phyloP scores from a whole-genome alignment of 2,888 invertebrate genomes.

The Tenthredo notha region DNA sequence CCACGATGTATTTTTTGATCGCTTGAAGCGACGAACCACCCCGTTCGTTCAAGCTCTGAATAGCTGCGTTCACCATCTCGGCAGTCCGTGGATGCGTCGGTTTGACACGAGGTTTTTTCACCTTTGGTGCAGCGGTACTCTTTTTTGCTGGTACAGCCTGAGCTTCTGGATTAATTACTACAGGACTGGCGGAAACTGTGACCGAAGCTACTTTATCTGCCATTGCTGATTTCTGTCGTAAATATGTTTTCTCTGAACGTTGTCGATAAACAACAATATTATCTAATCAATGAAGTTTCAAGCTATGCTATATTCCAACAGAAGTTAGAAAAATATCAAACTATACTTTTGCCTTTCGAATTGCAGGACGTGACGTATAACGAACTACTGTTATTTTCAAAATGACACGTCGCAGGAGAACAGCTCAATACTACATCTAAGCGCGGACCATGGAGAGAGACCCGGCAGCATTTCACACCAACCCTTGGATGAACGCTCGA shows the following conservation, averaged over 20 bases:
- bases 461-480: slow-evolving; percentile 48
- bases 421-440: background rate
- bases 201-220: slow-evolving; percentile 35
- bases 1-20: slow-evolving; percentile 83
- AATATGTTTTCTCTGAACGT: background rate
- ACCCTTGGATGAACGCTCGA: slow-evolving; percentile 21
- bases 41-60: slow-evolving; percentile 79
- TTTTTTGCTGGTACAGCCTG: slow-evolving; percentile 63
- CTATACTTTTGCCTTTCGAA: background rate
- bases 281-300: background rate
- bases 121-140: slow-evolving; percentile 62
- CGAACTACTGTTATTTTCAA: background rate
- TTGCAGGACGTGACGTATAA: background rate
- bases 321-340: background rate
- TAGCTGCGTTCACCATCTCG: slow-evolving; percentile 81
- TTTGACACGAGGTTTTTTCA: slow-evolving; percentile 73
- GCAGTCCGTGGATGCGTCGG: slow-evolving; percentile 79
- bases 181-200: slow-evolving; percentile 39
- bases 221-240: background rate
- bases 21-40: slow-evolving; percentile 81
- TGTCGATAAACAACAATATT: background rate
- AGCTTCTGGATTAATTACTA: slow-evolving; percentile 23
- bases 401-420: slow-evolving; percentile 4
- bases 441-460: slow-evolving; percentile 53
- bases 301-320: background rate